phyloP scores from a whole-genome alignment of 2,888 invertebrate genomes.

The Steinernema carpocapsae region DNA sequence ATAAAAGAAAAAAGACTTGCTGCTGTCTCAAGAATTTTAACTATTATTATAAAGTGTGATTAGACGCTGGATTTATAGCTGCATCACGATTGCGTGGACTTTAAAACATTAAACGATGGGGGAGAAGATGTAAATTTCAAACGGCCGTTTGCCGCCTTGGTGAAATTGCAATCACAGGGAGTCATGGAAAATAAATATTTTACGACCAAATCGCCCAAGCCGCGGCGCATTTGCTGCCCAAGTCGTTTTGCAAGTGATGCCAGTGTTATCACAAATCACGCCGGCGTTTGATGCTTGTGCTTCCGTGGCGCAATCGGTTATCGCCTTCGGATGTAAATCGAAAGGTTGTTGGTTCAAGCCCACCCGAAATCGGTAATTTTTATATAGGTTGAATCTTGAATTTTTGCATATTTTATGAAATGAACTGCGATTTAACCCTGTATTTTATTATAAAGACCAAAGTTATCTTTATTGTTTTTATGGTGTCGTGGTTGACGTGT shows the following conservation, averaged over 20 bases:
- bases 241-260: no score
- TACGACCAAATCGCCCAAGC: neutral
- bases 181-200: neutral
- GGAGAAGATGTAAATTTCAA: neutral
- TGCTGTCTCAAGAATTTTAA: neutral
- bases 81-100: neutral
- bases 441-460: no score
- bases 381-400: no score
- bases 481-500: no score
- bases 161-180: neutral
- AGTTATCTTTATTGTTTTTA: no score
- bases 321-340: constrained; percentile 67
- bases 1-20: neutral
- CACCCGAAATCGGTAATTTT: constrained; percentile 44
- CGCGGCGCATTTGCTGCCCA: neutral
- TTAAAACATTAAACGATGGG: neutral
- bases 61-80: neutral
- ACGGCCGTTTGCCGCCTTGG: neutral
- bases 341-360: constrained; percentile 67
- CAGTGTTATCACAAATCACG: no score
- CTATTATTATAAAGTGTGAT: no score
- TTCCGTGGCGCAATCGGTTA: constrained; percentile 47
- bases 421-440: no score
- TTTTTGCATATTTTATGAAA: no score
- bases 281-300: neutral